A percentile compares a stretch with the other conserved stretches of the same genome.
phyloP scores from a whole-genome alignment of 2,797 vertebrate species.

The Paedocypris micromegethes region DNA sequence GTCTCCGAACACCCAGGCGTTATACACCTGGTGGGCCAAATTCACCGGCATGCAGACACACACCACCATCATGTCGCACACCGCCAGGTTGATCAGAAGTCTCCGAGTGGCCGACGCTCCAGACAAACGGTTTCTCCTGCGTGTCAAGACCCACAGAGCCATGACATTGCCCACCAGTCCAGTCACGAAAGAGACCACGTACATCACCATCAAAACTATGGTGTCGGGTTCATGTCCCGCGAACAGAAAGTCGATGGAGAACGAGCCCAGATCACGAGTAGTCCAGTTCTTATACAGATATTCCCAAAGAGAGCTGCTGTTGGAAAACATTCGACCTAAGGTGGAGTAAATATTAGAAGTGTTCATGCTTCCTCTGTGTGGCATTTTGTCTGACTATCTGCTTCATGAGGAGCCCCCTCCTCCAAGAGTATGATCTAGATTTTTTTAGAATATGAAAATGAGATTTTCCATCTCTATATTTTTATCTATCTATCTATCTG shows the following conservation, averaged over 20 bases:
- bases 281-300: conserved; percentile 48
- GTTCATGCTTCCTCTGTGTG: conserved; percentile 52
- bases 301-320: conserved; percentile 52
- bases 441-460: not conserved
- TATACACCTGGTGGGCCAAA: conserved; percentile 61
- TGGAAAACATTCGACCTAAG: conserved; percentile 49
- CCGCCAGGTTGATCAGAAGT: conserved; percentile 61
- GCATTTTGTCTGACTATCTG: conserved; percentile 21
- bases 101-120: conserved; percentile 57
- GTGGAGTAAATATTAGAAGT: conserved; percentile 47
- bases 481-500: not conserved
- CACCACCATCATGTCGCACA: conserved; percentile 67
- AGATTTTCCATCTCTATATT: not conserved
- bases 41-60: conserved; percentile 67
- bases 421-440: not conserved
- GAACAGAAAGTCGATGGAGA: conserved; percentile 56
- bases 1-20: conserved; percentile 64
- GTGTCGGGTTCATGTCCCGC: conserved; percentile 62
- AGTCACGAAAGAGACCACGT: conserved; percentile 56
- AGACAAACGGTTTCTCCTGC: conserved; percentile 52
- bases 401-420: conserved; percentile 23
- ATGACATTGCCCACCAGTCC: conserved; percentile 61
- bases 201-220: conserved; percentile 60
- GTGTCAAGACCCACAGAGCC: conserved; percentile 58
- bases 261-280: conserved; percentile 41